These are phyloP conservation scores for human (Homo sapiens) DNA, from an alignment of 2,113 vertebrate species.

Conservation along the genomic window GRCh38 chr14:75506001-75506500, in stretches of 20 bases:
- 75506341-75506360: neutral
- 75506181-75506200: neutral
- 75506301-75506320: neutral
- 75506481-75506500: neutral
- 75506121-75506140: neutral
- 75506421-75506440: no score
- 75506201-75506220: neutral
- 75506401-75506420: neutral
- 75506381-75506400: neutral
- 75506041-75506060: neutral
- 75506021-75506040: neutral
- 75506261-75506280: neutral
- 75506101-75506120: neutral
- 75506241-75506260: neutral
- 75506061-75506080: neutral
- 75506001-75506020: neutral
- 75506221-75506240: neutral
- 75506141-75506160: conserved; percentile 5
- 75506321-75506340: neutral
- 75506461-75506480: neutral
- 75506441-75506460: neutral
- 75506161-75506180: neutral
- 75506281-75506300: neutral
- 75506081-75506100: neutral
- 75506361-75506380: neutral